Evolutionary conservation across 1,140 invertebrate species (phyloP).

Genomic region (Hyles vespertilio): DNA sequence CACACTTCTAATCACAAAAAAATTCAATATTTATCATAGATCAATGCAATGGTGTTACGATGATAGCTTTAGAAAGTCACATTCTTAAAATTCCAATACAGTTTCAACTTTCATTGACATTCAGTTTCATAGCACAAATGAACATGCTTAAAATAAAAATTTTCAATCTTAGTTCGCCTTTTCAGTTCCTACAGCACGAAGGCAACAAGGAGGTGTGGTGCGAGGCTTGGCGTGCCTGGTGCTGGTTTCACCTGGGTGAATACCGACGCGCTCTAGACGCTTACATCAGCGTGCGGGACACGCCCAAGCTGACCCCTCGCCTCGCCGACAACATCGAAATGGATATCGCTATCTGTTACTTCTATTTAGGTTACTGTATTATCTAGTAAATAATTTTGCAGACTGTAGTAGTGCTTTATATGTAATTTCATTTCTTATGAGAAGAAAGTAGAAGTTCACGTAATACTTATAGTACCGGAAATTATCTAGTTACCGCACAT

Average conservation of each 20-base stretch:
- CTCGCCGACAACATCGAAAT: slow-evolving; percentile 78
- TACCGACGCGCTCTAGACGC: slow-evolving; percentile 90
- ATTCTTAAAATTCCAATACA: no score
- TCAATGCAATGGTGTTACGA: no score
- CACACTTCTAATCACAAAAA: no score
- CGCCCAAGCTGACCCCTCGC: slow-evolving; percentile 52
- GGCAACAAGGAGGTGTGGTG: slow-evolving; percentile 79
- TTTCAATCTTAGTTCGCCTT: not conserved
- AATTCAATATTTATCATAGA: no score
- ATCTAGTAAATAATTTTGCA: not conserved
- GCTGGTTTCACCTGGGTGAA: slow-evolving; percentile 96
- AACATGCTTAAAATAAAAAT: not conserved
- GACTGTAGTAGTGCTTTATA: no score
- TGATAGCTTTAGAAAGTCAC: no score
- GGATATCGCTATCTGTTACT: slow-evolving; percentile 96
- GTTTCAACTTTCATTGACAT: no score
- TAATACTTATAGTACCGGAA: no score
- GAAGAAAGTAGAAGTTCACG: no score
- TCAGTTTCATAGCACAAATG: not conserved
- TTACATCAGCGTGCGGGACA: slow-evolving; percentile 77
- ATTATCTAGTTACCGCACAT: no score
- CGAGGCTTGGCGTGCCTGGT: slow-evolving; percentile 94
- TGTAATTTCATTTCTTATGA: no score
- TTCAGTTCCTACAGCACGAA: slow-evolving; percentile 58
- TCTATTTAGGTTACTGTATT: slow-evolving; percentile 85